Evolutionary conservation across 2,888 invertebrate species (phyloP), one percentile per base, ranked within the genome.

Genomic region (Trisateles emortualis): DNA sequence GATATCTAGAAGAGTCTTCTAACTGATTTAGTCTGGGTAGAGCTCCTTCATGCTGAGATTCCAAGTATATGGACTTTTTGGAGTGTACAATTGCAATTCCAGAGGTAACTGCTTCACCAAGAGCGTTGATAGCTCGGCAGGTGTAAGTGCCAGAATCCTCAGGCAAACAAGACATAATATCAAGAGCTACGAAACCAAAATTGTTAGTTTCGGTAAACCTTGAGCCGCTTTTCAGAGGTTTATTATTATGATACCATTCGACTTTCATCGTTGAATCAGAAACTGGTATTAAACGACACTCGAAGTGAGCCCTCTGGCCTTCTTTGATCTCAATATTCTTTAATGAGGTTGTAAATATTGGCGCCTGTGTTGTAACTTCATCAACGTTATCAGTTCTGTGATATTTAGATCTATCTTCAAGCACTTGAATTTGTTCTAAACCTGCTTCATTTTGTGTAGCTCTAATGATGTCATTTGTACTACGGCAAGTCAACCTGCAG

Each of bases 81-180:
- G 96, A 97, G 79, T 97, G 96, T 11, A 98, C 97, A 14, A 95
- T 90, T 9, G 99, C 96, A 48, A 96, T 96, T 32, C 98, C 98
- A 40, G 98, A 97, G 43, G 98, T 98, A 10, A 98, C 96, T 26
- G 98, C 98, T 93, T 98, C 97, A 33, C 99, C 99, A 11, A 97
- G 94, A 45, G 96, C 96, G 78, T 99, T 99, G 46, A 95, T 96
- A 1, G 99, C 98, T 76, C 98, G 95, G 84, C 98, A 98, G 0
- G 98, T 99, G 83, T 99, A 99, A 0, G 96, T 97, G 40, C 99
- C 99, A 11, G 97, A 96, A 92, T 99, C 99, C 84, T 99, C 99
- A 6, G 99, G 97, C 77, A 98, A 96, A 54, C 98, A 97, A 70
- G 98, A 97, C 94, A 98, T 95, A 70, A 99, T 98, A 81, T 99